Evolutionary conservation across 2,888 invertebrate genomes (phyloP).

Genomic region (Hydriomena furcata): DNA sequence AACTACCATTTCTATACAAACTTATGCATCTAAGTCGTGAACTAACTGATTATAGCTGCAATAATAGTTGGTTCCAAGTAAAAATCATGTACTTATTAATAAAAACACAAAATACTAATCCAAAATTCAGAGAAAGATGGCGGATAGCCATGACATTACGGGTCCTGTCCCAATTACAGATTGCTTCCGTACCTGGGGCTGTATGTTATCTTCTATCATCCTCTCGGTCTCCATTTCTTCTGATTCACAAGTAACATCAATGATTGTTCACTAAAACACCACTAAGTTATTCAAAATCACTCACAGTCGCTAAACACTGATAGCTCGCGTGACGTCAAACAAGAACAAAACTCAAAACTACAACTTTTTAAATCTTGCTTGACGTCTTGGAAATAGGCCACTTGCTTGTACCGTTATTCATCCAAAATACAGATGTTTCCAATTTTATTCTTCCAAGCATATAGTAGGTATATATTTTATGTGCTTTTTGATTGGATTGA

Average conservation of each 20-base stretch:
- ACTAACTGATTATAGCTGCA: neutral
- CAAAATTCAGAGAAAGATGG: conserved; percentile 73
- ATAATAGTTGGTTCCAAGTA: conserved; percentile 24
- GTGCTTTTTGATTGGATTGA: too few species aligned
- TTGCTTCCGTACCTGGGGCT: conserved; percentile 69
- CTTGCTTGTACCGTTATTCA: conserved; percentile 29
- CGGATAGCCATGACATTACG: conserved; percentile 73
- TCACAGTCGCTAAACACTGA: conserved; percentile 70
- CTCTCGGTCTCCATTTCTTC: conserved; percentile 96
- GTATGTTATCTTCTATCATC: conserved; percentile 89
- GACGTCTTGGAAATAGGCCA: conserved; percentile 22
- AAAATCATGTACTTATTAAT: conserved; percentile 33
- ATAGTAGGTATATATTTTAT: too few species aligned
- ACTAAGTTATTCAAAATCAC: conserved; percentile 66
- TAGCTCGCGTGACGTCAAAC: conserved; percentile 77
- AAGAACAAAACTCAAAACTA: conserved; percentile 31
- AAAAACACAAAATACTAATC: conserved; percentile 60
- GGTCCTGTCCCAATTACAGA: conserved; percentile 65
- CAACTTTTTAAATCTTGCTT: too few species aligned
- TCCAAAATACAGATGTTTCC: too few species aligned
- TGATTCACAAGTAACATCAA: conserved; percentile 85
- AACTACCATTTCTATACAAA: neutral
- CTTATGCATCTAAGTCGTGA: neutral
- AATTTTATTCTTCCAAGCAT: too few species aligned
- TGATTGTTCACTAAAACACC: conserved; percentile 68